Evolutionary conservation across 2,797 vertebrate species (phyloP), one percentile per base, ranked within the genome.

Genomic region (Protonibea diacanthus): DNA sequence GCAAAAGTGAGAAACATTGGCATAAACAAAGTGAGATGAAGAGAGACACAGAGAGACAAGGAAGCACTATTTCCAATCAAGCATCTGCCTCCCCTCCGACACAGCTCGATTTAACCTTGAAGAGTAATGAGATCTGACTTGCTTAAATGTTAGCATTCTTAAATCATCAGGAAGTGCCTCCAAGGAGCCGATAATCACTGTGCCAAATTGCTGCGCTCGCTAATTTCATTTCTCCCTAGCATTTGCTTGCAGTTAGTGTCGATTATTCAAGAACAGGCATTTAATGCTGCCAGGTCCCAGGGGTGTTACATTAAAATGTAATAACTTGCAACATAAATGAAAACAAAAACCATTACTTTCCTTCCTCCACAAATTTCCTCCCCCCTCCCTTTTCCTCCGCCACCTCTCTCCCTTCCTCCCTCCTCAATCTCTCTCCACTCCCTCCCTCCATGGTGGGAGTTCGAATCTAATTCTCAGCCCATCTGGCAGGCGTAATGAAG

Each of bases 251-350:
- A 94, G 95, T 96, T 96, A 95, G 90, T 91, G 94, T 95, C 91
- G 94, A 96, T 96, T 96, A 96, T 95, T 96, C 95, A 96, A 95
- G 92, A 95, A 94, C 94, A 94, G 94, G 92, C 94, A 95, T 96
- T 96, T 96, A 96, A 95, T 94, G 93, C 94, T 93, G 89, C 91
- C 86, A 87, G 91, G 87, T 95, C 94, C 94, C 83, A 78, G 93
- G 95, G 94, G 93, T 94, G 93, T 90, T 94, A 89, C 93, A 95
- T 96, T 94, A 95, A 95, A 96, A 96, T 86, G 94, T 91, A 95
- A 95, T 95, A 95, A 95, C 93, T 92, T 94, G 94, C 94, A 93
- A 93, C 92, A 93, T 95, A 95, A 96, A 96, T 94, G 94, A 95
- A 96, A 96, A 95, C 94, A 96, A 95, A 95, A 95, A 86, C 76